Evolutionary conservation across 1,140 invertebrate genomes (phyloP), one percentile per base, ranked within the genome.

Genomic region (Drosophila pseudoobscura): DNA sequence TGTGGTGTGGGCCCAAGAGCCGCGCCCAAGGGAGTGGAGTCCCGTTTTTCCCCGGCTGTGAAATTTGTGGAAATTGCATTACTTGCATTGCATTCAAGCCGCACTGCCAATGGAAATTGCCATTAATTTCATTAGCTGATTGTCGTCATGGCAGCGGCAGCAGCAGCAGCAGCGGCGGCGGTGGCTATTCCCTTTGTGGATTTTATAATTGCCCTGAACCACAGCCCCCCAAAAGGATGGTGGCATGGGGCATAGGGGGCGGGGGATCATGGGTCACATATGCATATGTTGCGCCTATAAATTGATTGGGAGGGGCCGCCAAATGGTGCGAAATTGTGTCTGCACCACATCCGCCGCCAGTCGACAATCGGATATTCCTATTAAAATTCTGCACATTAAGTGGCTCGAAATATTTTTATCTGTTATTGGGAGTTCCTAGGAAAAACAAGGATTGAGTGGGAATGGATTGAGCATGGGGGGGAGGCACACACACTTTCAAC

Each of bases 111-210:
- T 75, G 61, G 54, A 66, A 75, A 66, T 75, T 65, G 54, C 62
- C 61, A 75, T 75, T 75, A 75, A 75, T 75, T 75, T 75, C 71
- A 75, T 75, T 75, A 75, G 72, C 59, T 75, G 72, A 75, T 75
- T 75, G 71, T 75, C 71, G 71, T 75, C 71, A 75, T 75, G 72
- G 71, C 54, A 75, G 11, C 54, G 59, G 35, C 35, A 3, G 31
- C 31, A 35, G 11, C 54, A 66, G 35, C 35, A 3, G 31, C 31
- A 35, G 35, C 3, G 11, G 35, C 35, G 11, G 35, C 8, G 11
- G 11, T 0, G 35, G 35, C 35, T 39, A 75, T 66, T 75, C 72
- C 72, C 61, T 75, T 75, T 75, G 72, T 59, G 71, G 50, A 54
- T 59, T 75, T 75, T 68, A 54, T 75, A 66, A 75, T 75, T 75